Evolutionary conservation across 2,113 vertebrate species (phyloP).

Genomic region (Sphyrna mokarran): DNA sequence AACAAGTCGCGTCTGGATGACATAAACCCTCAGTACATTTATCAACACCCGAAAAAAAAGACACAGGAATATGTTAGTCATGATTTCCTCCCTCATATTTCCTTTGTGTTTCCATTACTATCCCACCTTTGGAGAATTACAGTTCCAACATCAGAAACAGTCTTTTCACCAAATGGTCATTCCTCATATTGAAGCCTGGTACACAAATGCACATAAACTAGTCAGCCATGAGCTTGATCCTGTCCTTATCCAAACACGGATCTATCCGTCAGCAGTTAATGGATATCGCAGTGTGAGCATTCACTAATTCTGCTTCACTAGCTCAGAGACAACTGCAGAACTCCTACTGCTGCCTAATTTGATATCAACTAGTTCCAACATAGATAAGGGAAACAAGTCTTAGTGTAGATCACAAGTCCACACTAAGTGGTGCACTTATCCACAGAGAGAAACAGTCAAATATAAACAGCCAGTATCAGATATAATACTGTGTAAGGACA

Average conservation of each 20-base stretch:
- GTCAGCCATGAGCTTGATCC: not conserved
- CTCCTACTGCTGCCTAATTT: not conserved
- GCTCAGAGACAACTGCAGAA: not conserved
- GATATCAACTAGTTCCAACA: not conserved
- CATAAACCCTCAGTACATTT: slow-evolving; percentile 71
- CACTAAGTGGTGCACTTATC: not conserved
- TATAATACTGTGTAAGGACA: not conserved
- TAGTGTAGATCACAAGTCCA: not conserved
- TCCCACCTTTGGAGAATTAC: not conserved
- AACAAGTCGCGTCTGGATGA: slow-evolving; percentile 63
- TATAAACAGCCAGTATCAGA: not conserved
- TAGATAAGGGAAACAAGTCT: not conserved
- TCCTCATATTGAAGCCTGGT: not conserved
- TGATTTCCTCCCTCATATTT: slow-evolving; percentile 44
- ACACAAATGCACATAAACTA: not conserved
- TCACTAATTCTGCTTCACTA: not conserved
- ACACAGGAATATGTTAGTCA: not conserved
- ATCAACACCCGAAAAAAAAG: slow-evolving; percentile 56
- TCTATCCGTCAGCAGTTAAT: not conserved
- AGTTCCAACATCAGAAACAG: not conserved
- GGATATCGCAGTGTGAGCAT: not conserved
- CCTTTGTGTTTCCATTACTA: slow-evolving; percentile 15
- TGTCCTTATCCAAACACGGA: not conserved
- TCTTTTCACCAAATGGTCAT: not conserved
- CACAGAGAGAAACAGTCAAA: not conserved